These are phyloP conservation scores for Cepaea nemoralis DNA, from an alignment of 1,140 invertebrate species.

Conservation along the genomic window DNA sequence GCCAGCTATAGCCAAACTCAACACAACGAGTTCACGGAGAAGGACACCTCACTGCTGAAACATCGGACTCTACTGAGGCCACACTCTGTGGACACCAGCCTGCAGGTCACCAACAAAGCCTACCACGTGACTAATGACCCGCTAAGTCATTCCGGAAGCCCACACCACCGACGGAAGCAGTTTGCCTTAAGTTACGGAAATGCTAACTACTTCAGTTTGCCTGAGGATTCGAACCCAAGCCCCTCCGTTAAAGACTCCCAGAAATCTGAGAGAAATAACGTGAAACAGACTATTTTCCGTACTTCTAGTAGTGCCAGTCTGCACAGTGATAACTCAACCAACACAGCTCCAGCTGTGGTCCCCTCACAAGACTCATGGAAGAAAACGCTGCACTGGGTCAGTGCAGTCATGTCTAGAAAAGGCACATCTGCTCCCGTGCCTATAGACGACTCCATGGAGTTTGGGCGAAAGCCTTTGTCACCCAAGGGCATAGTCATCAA, in stretches of 20 bases:
- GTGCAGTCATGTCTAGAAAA: not conserved
- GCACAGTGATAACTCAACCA: not conserved
- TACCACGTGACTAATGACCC: too few relatives aligned
- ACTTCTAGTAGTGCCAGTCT: not conserved
- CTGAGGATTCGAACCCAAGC: not conserved
- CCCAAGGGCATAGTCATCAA: too few relatives aligned
- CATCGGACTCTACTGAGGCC: too few relatives aligned
- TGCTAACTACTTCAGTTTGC: not conserved
- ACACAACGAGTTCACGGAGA: too few relatives aligned
- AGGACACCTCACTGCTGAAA: too few relatives aligned
- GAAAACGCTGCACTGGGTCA: not conserved
- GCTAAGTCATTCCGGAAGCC: not conserved
- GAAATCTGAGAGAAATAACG: not conserved
- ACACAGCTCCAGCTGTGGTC: not conserved
- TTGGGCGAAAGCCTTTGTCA: not conserved
- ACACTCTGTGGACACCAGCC: not conserved
- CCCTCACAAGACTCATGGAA: not conserved
- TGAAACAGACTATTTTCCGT: not conserved
- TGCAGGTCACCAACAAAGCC: not conserved
- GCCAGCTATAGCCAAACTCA: too few relatives aligned
- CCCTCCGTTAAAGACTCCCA: not conserved
- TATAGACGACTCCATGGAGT: not conserved
- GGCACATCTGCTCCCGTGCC: not conserved
- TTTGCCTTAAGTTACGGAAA: not conserved
- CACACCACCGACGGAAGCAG: not conserved